Evolutionary conservation across 2,888 invertebrate genomes (phyloP).

Genomic region (Acanthosepion esculentum): DNA sequence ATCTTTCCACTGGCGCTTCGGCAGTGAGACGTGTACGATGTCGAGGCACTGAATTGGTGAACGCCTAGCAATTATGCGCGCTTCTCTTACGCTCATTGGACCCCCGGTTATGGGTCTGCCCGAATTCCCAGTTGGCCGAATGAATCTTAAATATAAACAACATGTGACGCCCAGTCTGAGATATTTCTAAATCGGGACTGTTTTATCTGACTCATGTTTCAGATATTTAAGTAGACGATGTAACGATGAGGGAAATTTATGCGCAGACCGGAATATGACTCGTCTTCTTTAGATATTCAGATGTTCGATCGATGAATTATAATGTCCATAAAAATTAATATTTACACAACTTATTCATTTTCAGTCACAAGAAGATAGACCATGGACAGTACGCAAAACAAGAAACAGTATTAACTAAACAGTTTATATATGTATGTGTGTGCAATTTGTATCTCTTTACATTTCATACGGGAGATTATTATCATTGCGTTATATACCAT

Average conservation of each 20-base stretch:
- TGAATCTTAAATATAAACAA: neutral
- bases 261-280: neutral
- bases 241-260: neutral
- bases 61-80: neutral
- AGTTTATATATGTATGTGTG: no score
- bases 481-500: no score
- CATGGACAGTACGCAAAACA: no score
- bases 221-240: neutral
- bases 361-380: no score
- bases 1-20: neutral
- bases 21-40: neutral
- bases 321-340: neutral
- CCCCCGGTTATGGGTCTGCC: neutral
- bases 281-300: neutral
- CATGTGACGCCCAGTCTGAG: neutral
- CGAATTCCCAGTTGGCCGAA: neutral
- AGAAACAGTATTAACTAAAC: no score
- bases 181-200: neutral
- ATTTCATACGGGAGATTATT: no score
- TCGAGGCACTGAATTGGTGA: neutral
- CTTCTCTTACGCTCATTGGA: neutral
- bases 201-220: neutral
- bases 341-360: neutral
- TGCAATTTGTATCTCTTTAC: no score
- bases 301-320: neutral